Evolutionary conservation across 2,113 vertebrate genomes (phyloP).

Genomic region (Antechinus stuartii): DNA sequence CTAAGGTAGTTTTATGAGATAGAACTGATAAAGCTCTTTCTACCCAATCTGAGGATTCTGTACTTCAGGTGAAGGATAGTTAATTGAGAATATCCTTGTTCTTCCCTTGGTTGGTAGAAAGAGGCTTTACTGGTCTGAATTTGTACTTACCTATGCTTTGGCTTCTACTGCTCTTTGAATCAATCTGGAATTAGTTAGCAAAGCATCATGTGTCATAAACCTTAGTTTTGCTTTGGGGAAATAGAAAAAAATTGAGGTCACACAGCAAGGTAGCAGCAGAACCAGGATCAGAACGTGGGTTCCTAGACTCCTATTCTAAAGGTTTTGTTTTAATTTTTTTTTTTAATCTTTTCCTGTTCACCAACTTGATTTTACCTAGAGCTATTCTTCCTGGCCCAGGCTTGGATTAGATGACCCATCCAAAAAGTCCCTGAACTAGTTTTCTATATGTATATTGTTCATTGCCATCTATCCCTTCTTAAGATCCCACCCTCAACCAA

Average conservation of each 20-base stretch:
- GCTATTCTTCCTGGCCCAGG: not conserved
- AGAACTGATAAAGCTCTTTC: not conserved
- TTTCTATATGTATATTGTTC: not conserved
- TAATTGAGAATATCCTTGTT: not conserved
- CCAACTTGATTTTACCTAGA: not conserved
- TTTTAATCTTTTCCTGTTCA: not conserved
- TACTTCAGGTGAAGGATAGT: not conserved
- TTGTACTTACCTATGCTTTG: not conserved
- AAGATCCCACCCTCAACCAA: not conserved
- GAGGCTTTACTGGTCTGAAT: not conserved
- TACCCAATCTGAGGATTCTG: not conserved
- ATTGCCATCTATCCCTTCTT: not conserved
- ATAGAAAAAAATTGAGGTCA: not conserved
- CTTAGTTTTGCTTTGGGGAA: not conserved
- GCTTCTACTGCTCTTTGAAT: not conserved
- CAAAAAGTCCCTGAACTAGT: not conserved
- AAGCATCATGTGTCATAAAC: not conserved
- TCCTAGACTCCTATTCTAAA: not conserved
- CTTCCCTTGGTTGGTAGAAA: not conserved
- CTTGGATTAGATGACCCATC: not conserved
- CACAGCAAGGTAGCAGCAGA: not conserved
- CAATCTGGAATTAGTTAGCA: not conserved
- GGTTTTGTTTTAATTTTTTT: not conserved
- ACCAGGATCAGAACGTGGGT: not conserved
- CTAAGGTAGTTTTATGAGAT: not conserved